Percentiles rank a stretch among this genome's conserved stretches.
These are phyloP conservation scores for Aphaenogaster ashmeadi DNA, from an alignment of 1,140 invertebrate species.

Conservation along the genomic window DNA sequence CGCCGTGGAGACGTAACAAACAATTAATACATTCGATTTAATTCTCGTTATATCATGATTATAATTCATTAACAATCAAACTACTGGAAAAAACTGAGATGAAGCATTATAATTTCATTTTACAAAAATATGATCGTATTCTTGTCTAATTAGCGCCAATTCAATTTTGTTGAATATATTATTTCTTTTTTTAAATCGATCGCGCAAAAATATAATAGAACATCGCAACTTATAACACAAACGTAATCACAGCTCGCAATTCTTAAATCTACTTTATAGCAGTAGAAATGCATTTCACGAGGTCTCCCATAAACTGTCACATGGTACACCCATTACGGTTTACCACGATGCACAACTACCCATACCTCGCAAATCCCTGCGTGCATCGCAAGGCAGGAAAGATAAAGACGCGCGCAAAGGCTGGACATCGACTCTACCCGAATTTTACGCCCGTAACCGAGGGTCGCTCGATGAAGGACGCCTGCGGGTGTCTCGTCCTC, in stretches of 20 bases:
- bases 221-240: background rate
- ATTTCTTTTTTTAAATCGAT: background rate
- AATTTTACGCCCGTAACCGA: constrained; percentile 75
- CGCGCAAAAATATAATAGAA: background rate
- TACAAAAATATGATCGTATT: background rate
- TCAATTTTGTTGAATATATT: background rate
- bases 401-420: constrained; percentile 69
- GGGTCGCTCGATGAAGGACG: constrained; percentile 71
- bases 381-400: constrained; percentile 31
- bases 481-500: constrained; percentile 78
- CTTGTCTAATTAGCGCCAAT: background rate
- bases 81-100: background rate
- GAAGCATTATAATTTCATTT: background rate
- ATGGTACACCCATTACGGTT: constrained; percentile 42
- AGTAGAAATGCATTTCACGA: background rate
- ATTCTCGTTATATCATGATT: background rate
- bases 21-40: constrained; percentile 13
- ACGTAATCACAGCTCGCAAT: background rate
- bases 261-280: background rate
- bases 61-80: background rate
- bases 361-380: background rate
- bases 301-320: constrained; percentile 31
- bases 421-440: constrained; percentile 79
- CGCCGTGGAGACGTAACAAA: constrained; percentile 6
- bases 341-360: constrained; percentile 29